A percentile compares a stretch with the other conserved stretches of the same genome.
Conservation (phyloP, 2,888 invertebrate genomes). For the Thereva nobilitata region DNA sequence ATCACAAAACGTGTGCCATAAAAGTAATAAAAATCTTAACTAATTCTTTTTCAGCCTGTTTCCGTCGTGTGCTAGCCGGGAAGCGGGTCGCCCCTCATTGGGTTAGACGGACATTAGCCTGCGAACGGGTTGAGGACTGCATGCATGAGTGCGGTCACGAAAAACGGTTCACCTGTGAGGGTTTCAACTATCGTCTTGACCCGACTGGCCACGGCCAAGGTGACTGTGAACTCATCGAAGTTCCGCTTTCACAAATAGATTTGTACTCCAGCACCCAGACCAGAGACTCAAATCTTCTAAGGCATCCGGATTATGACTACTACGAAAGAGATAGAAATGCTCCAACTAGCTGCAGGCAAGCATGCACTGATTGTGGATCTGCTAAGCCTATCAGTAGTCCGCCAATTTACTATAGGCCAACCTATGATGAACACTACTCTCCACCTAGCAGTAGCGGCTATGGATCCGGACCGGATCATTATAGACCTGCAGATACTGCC, state of each 20-base stretch:
- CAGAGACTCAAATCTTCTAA: conserved; percentile 59
- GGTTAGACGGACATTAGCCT: conserved; percentile 69
- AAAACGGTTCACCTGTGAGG: conserved; percentile 76
- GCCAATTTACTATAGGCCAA: conserved; percentile 53
- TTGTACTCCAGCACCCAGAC: conserved; percentile 59
- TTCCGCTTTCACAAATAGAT: conserved; percentile 72
- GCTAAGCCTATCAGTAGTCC: conserved; percentile 48
- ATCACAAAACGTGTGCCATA: not conserved
- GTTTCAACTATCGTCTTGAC: conserved; percentile 82
- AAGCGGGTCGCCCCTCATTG: conserved; percentile 70
- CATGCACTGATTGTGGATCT: conserved; percentile 54
- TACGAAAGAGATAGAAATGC: conserved; percentile 78
- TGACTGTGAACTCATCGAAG: conserved; percentile 75
- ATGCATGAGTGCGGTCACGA: conserved; percentile 75
- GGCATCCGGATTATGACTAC: conserved; percentile 73
- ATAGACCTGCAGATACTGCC: conserved; percentile 49
- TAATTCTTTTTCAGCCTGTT: conserved; percentile 67
- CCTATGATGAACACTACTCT: conserved; percentile 46
- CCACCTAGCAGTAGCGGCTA: conserved; percentile 44
- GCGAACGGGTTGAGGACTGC: conserved; percentile 76
- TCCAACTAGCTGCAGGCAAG: conserved; percentile 63
- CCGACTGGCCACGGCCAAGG: conserved; percentile 72
- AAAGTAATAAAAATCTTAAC: conserved; percentile 12
- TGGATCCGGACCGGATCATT: conserved; percentile 47
- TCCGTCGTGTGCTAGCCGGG: conserved; percentile 75